Conservation (phyloP, 2,113 vertebrate species). For the Dicaeum eximium region DNA sequence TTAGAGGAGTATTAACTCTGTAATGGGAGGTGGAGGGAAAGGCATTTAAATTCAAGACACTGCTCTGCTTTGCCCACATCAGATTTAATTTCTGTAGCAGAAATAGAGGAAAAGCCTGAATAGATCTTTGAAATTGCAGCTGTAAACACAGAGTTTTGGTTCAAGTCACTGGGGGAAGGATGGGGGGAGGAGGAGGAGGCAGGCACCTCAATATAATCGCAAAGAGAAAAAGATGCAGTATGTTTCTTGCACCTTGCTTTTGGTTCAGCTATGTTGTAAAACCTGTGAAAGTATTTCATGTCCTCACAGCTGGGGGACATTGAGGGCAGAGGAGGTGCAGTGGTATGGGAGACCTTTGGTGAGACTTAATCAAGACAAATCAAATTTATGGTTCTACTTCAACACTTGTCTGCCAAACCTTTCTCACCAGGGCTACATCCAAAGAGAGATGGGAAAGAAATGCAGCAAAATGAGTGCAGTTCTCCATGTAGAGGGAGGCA, state of each 20-base stretch:
- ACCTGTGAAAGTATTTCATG: not conserved
- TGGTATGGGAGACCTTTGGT: not conserved
- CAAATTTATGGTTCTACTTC: not conserved
- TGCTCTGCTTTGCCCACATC: not conserved
- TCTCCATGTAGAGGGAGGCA: not conserved
- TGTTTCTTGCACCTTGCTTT: not conserved
- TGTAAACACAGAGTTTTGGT: not conserved
- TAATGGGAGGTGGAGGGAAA: not conserved
- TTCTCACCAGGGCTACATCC: not conserved
- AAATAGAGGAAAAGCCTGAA: not conserved
- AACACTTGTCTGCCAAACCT: not conserved
- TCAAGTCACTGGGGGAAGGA: not conserved
- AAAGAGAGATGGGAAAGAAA: not conserved
- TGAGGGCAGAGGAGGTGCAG: not conserved
- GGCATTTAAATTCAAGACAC: not conserved
- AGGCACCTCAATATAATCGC: rapidly evolving
- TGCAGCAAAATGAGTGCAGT: not conserved
- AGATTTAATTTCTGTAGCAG: not conserved
- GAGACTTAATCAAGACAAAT: not conserved
- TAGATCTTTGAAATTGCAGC: not conserved
- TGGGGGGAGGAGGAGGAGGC: not conserved
- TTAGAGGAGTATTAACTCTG: not conserved
- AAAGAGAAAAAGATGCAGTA: rapidly evolving
- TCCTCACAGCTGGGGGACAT: not conserved
- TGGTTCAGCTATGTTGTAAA: not conserved